Evolutionary conservation across 1,140 invertebrate species (phyloP), one percentile per base, ranked within the genome.

Genomic region (Drosophila bipectinata): DNA sequence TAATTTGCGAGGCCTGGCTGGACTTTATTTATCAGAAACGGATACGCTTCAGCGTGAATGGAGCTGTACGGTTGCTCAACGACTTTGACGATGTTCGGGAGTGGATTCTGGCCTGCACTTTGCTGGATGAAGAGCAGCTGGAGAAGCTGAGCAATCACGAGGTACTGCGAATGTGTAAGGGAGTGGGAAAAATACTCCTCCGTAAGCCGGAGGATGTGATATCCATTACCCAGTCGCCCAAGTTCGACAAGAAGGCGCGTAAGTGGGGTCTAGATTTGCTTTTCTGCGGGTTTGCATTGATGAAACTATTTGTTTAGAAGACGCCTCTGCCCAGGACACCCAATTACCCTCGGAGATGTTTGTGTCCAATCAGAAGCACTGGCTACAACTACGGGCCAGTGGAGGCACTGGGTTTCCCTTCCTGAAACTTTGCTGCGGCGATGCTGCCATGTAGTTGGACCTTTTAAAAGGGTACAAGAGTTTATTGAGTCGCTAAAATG

Each of bases 291-390:
- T 8, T 7, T 7, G 0, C 1, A 10, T 9, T 8, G 1, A 1
- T 5, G 44, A 14, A 2, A 1, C 24, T n/a, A 15, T 44, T 7
- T 45, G 2, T 32, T 24, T 66, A 92, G 79, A 72, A 47, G 90
- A 88, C 24, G 58, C 74, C 48, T 88, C 84, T 37, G 82, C 77
- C 2, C 88, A 91, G 58, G 91, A 92, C 51, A 93, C 94, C 30
- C 90, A 93, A 72, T 94, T 97, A 94, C 96, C 96, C 0, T 95
- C 96, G 0, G 96, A 97, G 92, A 97, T 97, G 96, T 97, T 97
- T 80, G 96, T 97, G 1, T 96, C 96, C 0, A 97, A 97, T 92
- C 96, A 97, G 92, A 95, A 97, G 90, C 95, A 97, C 77, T 97
- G 96, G 96, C 92, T 97, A 3, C 95, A 96, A 63, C 91, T 97